phyloP scores from a whole-genome alignment of 2,888 invertebrate genomes.

The Apotomis betuletana region DNA sequence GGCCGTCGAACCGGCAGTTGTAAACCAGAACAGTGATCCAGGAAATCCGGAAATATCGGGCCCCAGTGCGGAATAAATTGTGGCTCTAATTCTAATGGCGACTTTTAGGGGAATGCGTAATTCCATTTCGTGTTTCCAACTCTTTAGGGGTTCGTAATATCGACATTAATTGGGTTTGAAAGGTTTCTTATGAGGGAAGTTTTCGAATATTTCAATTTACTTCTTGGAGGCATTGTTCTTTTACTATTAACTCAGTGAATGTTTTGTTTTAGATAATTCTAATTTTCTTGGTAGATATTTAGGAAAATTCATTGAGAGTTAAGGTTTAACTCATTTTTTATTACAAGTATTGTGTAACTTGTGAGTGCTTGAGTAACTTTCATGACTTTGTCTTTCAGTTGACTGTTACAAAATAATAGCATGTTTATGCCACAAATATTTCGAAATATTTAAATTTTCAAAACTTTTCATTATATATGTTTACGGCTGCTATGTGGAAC shows the following conservation, averaged over 20 bases:
- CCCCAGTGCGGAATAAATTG: slow-evolving; percentile 71
- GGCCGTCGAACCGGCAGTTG: slow-evolving; percentile 37
- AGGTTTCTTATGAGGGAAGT: slow-evolving; percentile 71
- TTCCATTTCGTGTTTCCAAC: slow-evolving; percentile 80
- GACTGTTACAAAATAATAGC: too few relatives aligned
- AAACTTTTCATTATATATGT: slow-evolving; percentile 1
- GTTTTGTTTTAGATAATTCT: not conserved
- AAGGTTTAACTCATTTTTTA: too few relatives aligned
- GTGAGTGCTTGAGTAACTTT: too few relatives aligned
- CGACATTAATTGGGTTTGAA: slow-evolving; percentile 78
- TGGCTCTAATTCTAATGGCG: slow-evolving; percentile 75
- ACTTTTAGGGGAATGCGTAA: slow-evolving; percentile 80
- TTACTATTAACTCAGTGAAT: not conserved
- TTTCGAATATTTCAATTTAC: slow-evolving; percentile 63
- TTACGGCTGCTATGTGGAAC: slow-evolving; percentile 14
- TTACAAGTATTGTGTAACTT: too few relatives aligned
- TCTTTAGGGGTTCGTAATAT: slow-evolving; percentile 76
- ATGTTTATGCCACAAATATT: too few relatives aligned
- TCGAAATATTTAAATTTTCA: too few relatives aligned
- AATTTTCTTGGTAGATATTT: too few relatives aligned
- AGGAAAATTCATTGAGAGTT: too few relatives aligned
- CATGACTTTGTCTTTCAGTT: too few relatives aligned
- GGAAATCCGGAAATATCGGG: slow-evolving; percentile 59
- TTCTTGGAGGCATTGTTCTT: slow-evolving; percentile 43
- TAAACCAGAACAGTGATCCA: slow-evolving; percentile 45